These are phyloP conservation scores for Eurosta solidaginis DNA, from an alignment of 1,140 invertebrate genomes.

Conservation along the genomic window DNA sequence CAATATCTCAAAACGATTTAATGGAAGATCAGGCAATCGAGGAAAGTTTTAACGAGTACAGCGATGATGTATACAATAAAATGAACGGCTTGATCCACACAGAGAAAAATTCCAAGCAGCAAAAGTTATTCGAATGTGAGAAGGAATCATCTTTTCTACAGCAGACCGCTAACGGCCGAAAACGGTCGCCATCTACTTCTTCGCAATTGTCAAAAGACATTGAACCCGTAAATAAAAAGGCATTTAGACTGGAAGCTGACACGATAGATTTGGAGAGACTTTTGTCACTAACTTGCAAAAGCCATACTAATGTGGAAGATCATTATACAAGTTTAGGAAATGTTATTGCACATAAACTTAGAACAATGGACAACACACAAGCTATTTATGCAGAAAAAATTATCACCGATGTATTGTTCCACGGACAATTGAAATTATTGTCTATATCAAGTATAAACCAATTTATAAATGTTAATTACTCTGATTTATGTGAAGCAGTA, in stretches of 20 bases:
- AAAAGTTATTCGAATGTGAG: background rate
- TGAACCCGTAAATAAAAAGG: slow-evolving; percentile 35
- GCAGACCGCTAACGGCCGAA: slow-evolving; percentile 33
- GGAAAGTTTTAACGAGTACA: slow-evolving; percentile 16
- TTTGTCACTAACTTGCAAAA: slow-evolving; percentile 48
- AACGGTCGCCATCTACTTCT: slow-evolving; percentile 49
- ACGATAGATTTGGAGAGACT: slow-evolving; percentile 51
- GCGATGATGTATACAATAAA: slow-evolving; percentile 8
- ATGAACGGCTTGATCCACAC: slow-evolving; percentile 14
- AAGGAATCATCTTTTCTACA: background rate
- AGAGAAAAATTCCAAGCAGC: background rate
- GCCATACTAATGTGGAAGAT: slow-evolving; percentile 51
- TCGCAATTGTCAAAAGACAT: slow-evolving; percentile 50
- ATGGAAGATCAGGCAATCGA: slow-evolving; percentile 12
- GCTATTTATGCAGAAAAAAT: slow-evolving; percentile 59
- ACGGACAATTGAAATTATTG: slow-evolving; percentile 60
- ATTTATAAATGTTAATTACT: slow-evolving; percentile 46
- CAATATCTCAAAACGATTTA: slow-evolving; percentile 7
- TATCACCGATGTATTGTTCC: slow-evolving; percentile 60
- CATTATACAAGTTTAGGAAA: slow-evolving; percentile 59
- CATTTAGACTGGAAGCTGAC: slow-evolving; percentile 45
- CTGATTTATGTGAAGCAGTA: background rate
- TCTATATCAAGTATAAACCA: slow-evolving; percentile 51
- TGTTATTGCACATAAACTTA: slow-evolving; percentile 59
- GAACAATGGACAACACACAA: slow-evolving; percentile 57